Conservation (phyloP, 1,140 invertebrate species). For the Branchinecta lynchi region DNA sequence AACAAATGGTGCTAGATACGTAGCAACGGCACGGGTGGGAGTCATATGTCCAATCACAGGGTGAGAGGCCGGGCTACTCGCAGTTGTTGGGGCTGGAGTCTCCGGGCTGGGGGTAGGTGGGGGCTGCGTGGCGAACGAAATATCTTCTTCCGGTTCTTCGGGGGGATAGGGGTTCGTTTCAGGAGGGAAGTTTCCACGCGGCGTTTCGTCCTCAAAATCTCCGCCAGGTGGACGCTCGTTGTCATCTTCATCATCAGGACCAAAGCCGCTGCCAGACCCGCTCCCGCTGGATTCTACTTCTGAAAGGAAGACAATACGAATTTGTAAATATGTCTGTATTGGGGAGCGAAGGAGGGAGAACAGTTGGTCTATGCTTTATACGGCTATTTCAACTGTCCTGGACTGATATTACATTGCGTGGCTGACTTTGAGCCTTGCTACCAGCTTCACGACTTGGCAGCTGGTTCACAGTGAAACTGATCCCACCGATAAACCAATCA, state of each 20-base stretch:
- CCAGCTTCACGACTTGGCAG: no score
- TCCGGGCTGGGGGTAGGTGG: neutral
- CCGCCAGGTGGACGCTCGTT: slow-evolving; percentile 22
- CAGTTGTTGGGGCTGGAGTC: neutral
- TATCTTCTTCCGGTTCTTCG: slow-evolving; percentile 10
- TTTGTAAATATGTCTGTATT: no score
- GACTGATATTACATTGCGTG: no score
- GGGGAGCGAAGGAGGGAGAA: no score
- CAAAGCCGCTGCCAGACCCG: slow-evolving; percentile 25
- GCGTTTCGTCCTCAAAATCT: slow-evolving; percentile 19
- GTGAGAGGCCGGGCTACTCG: neutral
- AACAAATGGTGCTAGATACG: slow-evolving; percentile 58
- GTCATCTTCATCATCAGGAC: slow-evolving; percentile 31
- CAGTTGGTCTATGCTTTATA: no score
- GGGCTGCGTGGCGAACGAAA: neutral
- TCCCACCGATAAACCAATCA: no score
- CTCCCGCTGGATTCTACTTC: slow-evolving; percentile 25
- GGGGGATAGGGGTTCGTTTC: neutral
- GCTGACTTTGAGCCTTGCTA: no score
- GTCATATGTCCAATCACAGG: slow-evolving; percentile 31
- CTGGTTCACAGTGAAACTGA: no score
- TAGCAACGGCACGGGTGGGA: slow-evolving; percentile 45
- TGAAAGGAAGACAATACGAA: slow-evolving; percentile 11
- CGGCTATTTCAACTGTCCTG: no score
- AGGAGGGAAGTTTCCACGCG: neutral